Percentiles rank a stretch among this genome's conserved stretches.
Conservation (phyloP, 2,113 vertebrate genomes). For the Vulpes ferrilata region DNA sequence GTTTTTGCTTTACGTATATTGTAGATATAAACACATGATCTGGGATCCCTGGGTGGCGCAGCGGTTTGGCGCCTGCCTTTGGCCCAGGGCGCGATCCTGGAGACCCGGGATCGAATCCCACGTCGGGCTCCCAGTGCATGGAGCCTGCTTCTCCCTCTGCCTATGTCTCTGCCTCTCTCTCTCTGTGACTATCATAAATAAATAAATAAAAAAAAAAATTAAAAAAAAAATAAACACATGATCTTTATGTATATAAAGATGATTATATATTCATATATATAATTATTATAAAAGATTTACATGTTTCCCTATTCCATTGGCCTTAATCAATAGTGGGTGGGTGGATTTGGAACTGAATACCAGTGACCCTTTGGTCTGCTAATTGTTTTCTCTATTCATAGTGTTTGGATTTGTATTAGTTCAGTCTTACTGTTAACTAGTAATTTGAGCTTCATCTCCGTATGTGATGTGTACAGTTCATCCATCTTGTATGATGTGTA, state of each 20-base stretch:
- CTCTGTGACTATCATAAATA: too few species aligned
- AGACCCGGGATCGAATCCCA: too few species aligned
- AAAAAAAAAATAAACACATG: background rate
- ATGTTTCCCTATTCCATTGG: background rate
- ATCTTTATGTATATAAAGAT: background rate
- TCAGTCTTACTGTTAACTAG: background rate
- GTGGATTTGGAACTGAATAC: background rate
- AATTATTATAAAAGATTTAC: background rate
- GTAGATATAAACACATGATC: background rate
- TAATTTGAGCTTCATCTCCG: constrained; percentile 28
- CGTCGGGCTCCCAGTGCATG: too few species aligned
- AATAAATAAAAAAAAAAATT: too few species aligned
- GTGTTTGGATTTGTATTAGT: constrained; percentile 40
- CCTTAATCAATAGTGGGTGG: background rate
- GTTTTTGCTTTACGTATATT: background rate
- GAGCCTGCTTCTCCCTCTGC: too few species aligned
- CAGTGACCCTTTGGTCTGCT: background rate
- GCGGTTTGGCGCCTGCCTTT: too few species aligned
- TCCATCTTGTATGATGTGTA: background rate
- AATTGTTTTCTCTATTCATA: background rate
- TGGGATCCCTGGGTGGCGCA: too few species aligned
- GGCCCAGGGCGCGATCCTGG: too few species aligned
- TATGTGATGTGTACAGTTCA: background rate
- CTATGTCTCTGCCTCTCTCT: too few species aligned
- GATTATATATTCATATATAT: background rate